phyloP scores from a whole-genome alignment of 2,888 invertebrate species.

The Drepanosiphum platanoidis region DNA sequence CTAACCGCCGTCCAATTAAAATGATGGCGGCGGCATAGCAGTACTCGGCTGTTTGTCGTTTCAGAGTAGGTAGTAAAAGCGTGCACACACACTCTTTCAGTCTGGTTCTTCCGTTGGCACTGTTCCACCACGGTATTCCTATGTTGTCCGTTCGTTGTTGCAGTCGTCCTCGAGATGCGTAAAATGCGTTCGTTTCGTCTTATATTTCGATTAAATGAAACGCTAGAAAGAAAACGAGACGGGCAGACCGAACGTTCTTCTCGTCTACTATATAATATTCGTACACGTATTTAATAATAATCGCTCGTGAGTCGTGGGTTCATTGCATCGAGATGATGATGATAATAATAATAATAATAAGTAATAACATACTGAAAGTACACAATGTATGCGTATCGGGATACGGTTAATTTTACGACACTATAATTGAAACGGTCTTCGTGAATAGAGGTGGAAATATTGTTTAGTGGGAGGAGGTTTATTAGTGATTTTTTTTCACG shows the following conservation, averaged over 20 bases:
- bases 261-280: neutral
- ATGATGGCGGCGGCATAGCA: neutral
- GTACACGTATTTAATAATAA: neutral
- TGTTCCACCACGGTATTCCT: constrained; percentile 20
- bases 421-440: constrained; percentile 19
- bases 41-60: constrained; percentile 22
- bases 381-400: neutral
- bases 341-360: constrained; percentile 1
- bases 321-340: constrained; percentile 3
- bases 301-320: neutral
- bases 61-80: constrained; percentile 7
- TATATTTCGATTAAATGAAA: constrained; percentile 39
- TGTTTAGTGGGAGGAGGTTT: neutral
- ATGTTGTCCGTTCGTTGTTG: neutral
- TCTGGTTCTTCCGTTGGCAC: constrained; percentile 40
- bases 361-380: neutral
- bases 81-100: constrained; percentile 27
- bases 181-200: constrained; percentile 28
- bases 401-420: constrained; percentile 33
- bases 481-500: neutral
- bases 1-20: constrained; percentile 53
- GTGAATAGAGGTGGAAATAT: neutral
- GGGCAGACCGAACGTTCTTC: neutral
- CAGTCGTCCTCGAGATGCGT: neutral
- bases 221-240: neutral